These are phyloP conservation scores for Stenotaenia linearis DNA, from an alignment of 2,888 invertebrate species.

Conservation along the genomic window DNA sequence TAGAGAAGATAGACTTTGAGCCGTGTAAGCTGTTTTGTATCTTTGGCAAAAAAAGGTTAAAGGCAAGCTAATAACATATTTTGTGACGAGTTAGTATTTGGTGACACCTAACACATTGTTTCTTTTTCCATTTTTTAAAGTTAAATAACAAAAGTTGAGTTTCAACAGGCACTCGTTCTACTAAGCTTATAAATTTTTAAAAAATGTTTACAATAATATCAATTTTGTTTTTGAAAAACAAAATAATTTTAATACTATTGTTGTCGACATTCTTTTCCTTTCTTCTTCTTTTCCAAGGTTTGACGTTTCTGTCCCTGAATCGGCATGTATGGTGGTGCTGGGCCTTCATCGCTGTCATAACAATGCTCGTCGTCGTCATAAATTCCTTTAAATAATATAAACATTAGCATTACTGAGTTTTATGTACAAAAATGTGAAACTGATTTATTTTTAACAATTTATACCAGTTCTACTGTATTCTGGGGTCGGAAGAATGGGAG, in stretches of 20 bases:
- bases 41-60: neutral
- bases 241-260: conserved; percentile 47
- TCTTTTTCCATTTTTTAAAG: no score
- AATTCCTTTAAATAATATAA: neutral
- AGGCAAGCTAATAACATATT: neutral
- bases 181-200: no score
- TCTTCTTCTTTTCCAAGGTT: conserved; percentile 59
- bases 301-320: conserved; percentile 67
- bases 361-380: conserved; percentile 32
- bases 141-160: no score
- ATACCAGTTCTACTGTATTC: neutral
- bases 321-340: conserved; percentile 68
- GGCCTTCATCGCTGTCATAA: conserved; percentile 43
- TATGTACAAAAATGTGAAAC: no score
- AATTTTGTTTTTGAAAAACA: neutral
- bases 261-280: conserved; percentile 59
- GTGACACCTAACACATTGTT: no score
- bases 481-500: conserved; percentile 28
- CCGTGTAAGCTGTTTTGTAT: neutral
- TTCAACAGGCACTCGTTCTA: no score
- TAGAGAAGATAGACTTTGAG: neutral
- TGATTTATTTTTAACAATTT: no score
- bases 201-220: no score
- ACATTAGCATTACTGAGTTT: no score
- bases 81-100: no score